Evolutionary conservation across 1,140 invertebrate species (phyloP).

Genomic region (Drosophila carrolli): DNA sequence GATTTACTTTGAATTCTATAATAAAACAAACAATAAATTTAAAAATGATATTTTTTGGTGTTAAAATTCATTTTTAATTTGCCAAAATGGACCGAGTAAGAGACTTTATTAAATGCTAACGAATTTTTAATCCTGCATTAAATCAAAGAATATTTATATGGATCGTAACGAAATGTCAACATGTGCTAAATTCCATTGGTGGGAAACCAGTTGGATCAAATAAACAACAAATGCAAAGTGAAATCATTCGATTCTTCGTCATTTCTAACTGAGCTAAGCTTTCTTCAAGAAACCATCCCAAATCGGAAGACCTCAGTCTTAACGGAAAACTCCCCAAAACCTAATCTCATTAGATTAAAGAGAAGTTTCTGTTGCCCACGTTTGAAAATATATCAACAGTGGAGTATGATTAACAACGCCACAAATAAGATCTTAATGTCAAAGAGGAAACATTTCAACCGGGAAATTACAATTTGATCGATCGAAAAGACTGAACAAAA

Average conservation of each 20-base stretch:
- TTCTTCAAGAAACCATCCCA: background rate
- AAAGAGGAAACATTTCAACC: slow-evolving; percentile 16
- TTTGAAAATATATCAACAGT: background rate
- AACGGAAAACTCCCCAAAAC: background rate
- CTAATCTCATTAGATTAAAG: slow-evolving; percentile 8
- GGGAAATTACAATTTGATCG: slow-evolving; percentile 10
- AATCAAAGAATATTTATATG: too few species aligned
- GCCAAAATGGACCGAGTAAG: too few species aligned
- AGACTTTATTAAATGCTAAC: too few species aligned
- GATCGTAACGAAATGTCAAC: too few species aligned
- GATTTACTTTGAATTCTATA: background rate
- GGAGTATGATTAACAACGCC: slow-evolving; percentile 18
- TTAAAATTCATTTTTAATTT: too few species aligned
- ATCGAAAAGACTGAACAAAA: background rate
- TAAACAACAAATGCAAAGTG: background rate
- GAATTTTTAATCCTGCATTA: too few species aligned
- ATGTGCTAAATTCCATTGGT: background rate
- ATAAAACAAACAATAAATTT: background rate
- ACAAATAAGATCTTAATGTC: slow-evolving; percentile 26
- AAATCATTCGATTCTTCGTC: background rate
- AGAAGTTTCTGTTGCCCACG: slow-evolving; percentile 7
- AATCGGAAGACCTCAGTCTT: background rate
- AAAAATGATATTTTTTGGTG: background rate
- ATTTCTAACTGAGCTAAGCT: background rate
- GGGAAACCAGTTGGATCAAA: background rate